Conservation (phyloP, 2,797 vertebrate species). For the Pyrocephalus nanus region DNA sequence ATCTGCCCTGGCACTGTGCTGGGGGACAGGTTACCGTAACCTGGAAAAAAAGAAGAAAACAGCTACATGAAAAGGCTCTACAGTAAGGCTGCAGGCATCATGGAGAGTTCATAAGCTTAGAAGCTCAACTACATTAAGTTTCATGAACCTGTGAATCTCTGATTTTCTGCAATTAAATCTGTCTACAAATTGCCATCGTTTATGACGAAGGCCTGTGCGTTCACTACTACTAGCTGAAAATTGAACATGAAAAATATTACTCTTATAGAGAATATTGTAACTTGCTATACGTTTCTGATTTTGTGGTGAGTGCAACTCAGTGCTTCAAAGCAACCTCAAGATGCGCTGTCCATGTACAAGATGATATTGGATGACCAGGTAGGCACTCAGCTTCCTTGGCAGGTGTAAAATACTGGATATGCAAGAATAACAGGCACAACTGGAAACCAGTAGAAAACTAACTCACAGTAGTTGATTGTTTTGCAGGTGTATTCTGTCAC, state of each 20-base stretch:
- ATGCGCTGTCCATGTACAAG: background rate
- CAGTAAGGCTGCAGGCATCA: background rate
- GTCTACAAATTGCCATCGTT: background rate
- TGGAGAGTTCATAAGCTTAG: background rate
- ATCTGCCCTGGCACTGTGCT: conserved; percentile 88
- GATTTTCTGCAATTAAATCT: background rate
- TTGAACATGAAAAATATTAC: background rate
- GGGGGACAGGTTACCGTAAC: conserved; percentile 90
- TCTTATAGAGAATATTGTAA: background rate
- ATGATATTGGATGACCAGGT: background rate
- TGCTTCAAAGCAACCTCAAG: background rate
- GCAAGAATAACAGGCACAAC: background rate
- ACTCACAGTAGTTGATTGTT: background rate
- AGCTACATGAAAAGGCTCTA: background rate
- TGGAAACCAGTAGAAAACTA: background rate
- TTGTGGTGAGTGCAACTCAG: background rate
- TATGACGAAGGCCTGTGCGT: background rate
- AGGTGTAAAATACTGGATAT: background rate
- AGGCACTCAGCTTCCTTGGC: background rate
- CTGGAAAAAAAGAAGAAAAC: conserved; percentile 67
- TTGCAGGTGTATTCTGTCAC: background rate
- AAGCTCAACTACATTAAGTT: background rate
- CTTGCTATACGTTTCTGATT: background rate
- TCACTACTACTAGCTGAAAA: background rate
- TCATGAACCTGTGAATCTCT: background rate